phyloP scores from a whole-genome alignment of 2,113 vertebrate species.

The Azemiops feae region DNA sequence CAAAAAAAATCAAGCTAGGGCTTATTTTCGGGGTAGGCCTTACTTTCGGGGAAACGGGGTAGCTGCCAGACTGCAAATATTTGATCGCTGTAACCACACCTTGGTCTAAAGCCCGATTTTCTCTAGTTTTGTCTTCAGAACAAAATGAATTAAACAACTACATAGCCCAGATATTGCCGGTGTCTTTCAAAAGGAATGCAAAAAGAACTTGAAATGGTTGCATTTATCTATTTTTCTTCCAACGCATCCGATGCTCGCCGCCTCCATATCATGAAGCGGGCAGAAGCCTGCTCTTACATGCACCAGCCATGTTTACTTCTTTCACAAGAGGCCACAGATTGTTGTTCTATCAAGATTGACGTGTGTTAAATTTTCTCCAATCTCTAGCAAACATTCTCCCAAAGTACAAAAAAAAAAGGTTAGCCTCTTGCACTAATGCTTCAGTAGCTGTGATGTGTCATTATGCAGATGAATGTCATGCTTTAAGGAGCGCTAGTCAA shows the following conservation, averaged over 20 bases:
- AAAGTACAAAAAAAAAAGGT: neutral
- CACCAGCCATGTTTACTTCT: neutral
- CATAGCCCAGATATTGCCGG: no score
- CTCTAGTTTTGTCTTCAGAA: neutral
- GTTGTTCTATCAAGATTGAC: neutral
- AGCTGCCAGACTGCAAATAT: no score
- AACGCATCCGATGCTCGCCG: neutral
- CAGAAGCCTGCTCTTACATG: neutral
- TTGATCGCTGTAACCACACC: no score
- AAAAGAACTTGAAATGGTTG: no score
- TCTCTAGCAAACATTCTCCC: neutral
- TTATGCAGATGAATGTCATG: neutral
- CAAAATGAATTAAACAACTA: no score
- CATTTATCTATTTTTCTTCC: neutral
- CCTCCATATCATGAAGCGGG: neutral
- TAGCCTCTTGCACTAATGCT: neutral
- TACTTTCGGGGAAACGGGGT: no score
- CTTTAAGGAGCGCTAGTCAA: neutral
- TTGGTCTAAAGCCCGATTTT: no score
- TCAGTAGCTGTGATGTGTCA: neutral
- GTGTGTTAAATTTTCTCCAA: neutral
- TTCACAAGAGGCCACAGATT: neutral
- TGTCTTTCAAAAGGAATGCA: no score
- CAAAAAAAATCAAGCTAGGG: no score
- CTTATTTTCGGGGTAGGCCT: no score